Evolutionary conservation across 2,113 vertebrate genomes (phyloP).

Genomic region (Corythornis cristatus): DNA sequence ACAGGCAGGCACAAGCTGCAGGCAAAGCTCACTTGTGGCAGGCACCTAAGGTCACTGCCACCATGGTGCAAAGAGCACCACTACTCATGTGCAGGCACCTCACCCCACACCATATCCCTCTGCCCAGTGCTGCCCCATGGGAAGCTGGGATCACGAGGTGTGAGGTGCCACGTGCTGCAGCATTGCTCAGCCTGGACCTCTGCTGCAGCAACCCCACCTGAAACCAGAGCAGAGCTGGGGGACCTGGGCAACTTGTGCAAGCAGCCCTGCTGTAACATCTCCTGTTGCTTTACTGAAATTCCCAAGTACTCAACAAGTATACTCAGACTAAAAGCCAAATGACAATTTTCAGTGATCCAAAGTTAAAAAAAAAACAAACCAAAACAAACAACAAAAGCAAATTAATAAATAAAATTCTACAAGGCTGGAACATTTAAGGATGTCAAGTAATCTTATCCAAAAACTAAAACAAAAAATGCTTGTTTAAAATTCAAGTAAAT

Average conservation of each 20-base stretch:
- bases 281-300: not conserved
- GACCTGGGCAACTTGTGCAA: too few species aligned
- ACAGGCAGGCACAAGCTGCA: not conserved
- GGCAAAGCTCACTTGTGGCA: not conserved
- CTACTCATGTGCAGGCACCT: not conserved
- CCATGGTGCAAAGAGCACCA: not conserved
- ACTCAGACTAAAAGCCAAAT: not conserved
- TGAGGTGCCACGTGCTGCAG: rapidly evolving
- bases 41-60: not conserved
- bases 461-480: not conserved
- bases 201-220: not conserved
- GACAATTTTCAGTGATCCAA: not conserved
- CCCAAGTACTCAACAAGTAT: too few species aligned
- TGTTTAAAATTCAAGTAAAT: not conserved
- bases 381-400: not conserved
- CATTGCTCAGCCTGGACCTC: rapidly evolving
- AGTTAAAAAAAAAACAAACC: not conserved
- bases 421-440: not conserved
- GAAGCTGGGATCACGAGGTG: not conserved
- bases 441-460: not conserved
- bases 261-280: not conserved
- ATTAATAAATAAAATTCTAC: not conserved
- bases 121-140: not conserved
- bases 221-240: too few species aligned
- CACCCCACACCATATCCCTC: not conserved